Conservation (phyloP, 2,113 vertebrate species). For the Tenrec ecaudatus region DNA sequence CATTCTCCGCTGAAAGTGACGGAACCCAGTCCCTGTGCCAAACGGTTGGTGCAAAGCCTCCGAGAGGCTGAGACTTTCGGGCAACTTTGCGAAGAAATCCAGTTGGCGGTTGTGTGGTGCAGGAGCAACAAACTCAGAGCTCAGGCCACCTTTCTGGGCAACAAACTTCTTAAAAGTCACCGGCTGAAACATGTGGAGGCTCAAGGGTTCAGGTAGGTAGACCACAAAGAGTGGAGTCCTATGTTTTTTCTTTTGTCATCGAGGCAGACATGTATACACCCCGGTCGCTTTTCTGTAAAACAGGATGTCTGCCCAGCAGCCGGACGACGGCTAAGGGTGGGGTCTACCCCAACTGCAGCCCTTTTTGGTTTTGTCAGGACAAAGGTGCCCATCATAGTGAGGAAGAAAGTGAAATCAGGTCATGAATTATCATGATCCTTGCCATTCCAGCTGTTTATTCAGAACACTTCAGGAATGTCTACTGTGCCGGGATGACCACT, state of each 20-base stretch:
- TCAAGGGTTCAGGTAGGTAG: conserved; percentile 86
- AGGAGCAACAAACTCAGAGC: conserved; percentile 82
- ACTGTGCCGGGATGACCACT: neutral
- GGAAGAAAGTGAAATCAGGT: neutral
- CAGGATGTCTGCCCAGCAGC: neutral
- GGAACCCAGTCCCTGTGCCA: neutral
- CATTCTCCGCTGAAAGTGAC: conserved; percentile 40
- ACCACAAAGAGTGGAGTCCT: conserved; percentile 13
- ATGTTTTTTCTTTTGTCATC: neutral
- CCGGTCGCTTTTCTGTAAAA: conserved; percentile 5
- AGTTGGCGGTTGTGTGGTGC: conserved; percentile 84
- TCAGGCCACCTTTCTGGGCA: conserved; percentile 84
- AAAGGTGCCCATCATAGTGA: neutral
- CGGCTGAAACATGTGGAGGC: conserved; percentile 87
- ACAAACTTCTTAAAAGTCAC: conserved; percentile 87
- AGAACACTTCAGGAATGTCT: neutral
- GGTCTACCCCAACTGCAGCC: neutral
- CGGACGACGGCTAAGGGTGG: neutral
- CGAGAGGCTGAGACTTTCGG: conserved; percentile 79
- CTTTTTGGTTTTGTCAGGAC: neutral
- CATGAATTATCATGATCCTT: neutral
- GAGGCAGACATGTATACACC: neutral
- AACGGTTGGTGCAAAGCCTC: conserved; percentile 80
- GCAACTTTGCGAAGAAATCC: conserved; percentile 86
- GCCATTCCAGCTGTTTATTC: neutral